Percentiles rank a stretch among this genome's conserved stretches.
Conservation (phyloP, 2,113 vertebrate species). For the Oryzias celebensis region DNA sequence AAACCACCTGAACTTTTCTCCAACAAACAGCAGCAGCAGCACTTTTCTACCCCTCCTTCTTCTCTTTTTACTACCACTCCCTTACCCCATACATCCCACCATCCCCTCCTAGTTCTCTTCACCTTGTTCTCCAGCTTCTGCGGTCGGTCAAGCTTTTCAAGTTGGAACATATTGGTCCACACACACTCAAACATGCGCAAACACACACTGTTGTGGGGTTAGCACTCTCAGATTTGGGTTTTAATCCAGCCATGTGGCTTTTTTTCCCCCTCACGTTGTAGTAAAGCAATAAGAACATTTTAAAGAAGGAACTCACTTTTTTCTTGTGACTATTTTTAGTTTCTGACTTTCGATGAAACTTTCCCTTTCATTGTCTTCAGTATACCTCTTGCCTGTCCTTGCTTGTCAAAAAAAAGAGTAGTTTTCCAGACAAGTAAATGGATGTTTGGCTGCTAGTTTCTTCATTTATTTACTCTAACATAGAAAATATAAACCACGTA, state of each 20-base stretch:
- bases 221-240: constrained; percentile 52
- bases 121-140: constrained; percentile 63
- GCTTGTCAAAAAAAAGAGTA: constrained; percentile 65
- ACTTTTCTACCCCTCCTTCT: constrained; percentile 76
- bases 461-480: constrained; percentile 53
- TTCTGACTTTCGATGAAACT: constrained; percentile 52
- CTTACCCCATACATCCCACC: constrained; percentile 65
- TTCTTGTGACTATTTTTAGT: constrained; percentile 58
- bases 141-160: constrained; percentile 60
- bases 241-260: constrained; percentile 28
- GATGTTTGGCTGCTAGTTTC: constrained; percentile 77
- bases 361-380: constrained; percentile 67
- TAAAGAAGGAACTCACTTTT: constrained; percentile 63
- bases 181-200: constrained; percentile 24
- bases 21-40: constrained; percentile 81
- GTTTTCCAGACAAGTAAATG: constrained; percentile 63
- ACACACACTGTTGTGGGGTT: constrained; percentile 11
- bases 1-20: constrained; percentile 93
- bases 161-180: constrained; percentile 57
- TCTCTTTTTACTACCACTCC: constrained; percentile 66
- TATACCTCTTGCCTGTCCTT: constrained; percentile 75
- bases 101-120: constrained; percentile 59
- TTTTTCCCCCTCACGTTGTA: constrained; percentile 18
- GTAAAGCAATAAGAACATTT: constrained; percentile 75
- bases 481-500: constrained; percentile 58